Evolutionary conservation across 2,888 invertebrate genomes (phyloP).

Genomic region (Drosophila neonasuta): DNA sequence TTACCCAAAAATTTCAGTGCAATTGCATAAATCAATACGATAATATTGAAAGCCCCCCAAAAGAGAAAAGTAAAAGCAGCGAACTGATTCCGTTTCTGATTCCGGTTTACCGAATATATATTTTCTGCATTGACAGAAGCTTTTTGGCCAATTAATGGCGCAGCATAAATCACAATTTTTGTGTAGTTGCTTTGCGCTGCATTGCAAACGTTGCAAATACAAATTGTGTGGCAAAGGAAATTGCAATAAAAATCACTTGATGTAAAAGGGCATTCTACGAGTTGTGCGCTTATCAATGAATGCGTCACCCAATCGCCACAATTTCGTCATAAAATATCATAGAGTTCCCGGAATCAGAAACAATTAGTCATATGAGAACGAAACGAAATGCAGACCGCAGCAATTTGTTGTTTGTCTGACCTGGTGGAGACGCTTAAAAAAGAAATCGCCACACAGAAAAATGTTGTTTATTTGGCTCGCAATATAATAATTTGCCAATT

Average conservation of each 20-base stretch:
- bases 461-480: conserved; percentile 23
- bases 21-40: conserved; percentile 53
- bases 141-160: conserved; percentile 43
- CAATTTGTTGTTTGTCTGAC: conserved; percentile 45
- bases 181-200: conserved; percentile 19
- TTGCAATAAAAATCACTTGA: conserved; percentile 4
- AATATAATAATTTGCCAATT: conserved; percentile 20
- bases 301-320: conserved; percentile 11
- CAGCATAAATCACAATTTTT: conserved; percentile 49
- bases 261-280: not conserved
- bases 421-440: conserved; percentile 4
- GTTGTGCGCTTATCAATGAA: conserved; percentile 3
- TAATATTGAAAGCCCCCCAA: conserved; percentile 26
- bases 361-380: conserved; percentile 48
- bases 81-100: conserved; percentile 38
- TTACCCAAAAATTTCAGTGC: conserved; percentile 26
- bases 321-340: conserved; percentile 4
- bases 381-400: not conserved
- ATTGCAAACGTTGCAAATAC: conserved; percentile 24
- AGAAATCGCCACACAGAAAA: conserved; percentile 20
- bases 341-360: conserved; percentile 15
- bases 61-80: conserved; percentile 3
- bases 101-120: conserved; percentile 46
- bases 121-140: conserved; percentile 31
- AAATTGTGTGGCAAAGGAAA: conserved; percentile 3